Evolutionary conservation across 2,113 vertebrate species (phyloP), one percentile per base, ranked within the genome.

Genomic region (Chroicocephalus ridibundus): DNA sequence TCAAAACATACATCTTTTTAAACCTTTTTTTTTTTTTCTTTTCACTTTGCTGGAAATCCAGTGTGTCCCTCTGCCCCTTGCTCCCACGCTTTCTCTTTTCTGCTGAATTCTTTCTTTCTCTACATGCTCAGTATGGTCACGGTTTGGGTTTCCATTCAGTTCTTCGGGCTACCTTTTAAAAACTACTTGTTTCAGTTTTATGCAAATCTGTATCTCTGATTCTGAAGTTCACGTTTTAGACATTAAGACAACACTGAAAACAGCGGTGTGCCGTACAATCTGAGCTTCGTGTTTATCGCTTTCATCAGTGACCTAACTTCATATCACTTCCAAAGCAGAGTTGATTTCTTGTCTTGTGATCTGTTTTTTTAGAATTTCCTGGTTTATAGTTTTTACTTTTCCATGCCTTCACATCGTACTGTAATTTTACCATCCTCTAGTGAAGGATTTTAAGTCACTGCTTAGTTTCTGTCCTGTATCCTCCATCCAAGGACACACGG

Each of bases 241-340:
- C 15, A 34, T 57, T 8, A 71, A 65, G n/a, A 38, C 47, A 69
- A 6, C 36, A 75, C 32, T 66, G 55, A 54, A 81, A 87, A 49
- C 11, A 47, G 11, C 1, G 3, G 34, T 5, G 4, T 42, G 34
- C 16, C 46, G 16, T 54, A 60, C 60, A 62, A 0, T 4, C 32
- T 71, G 82, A 68, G 26, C 55, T 87, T 93, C 2, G 1, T 15
- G 26, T 40, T 40, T 40, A 46, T 26, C 22, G 18, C 32, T 79
- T 85, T 79, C 32, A 36, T 26, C 58, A 46, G 58, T 46, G 52
- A 77, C 36, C 34, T 57, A 55, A 68, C 24, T 38, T 77, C 20
- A 5, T 17, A 36, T 11, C 22, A 19, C 32, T 52, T 90, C 57
- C 52, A 51, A 82, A 84, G 26, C 22, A 58, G 49, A 72, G 21